Base-by-base conservation (phyloP, 2,113 vertebrate species). In the Pluvianellus socialis region DNA sequence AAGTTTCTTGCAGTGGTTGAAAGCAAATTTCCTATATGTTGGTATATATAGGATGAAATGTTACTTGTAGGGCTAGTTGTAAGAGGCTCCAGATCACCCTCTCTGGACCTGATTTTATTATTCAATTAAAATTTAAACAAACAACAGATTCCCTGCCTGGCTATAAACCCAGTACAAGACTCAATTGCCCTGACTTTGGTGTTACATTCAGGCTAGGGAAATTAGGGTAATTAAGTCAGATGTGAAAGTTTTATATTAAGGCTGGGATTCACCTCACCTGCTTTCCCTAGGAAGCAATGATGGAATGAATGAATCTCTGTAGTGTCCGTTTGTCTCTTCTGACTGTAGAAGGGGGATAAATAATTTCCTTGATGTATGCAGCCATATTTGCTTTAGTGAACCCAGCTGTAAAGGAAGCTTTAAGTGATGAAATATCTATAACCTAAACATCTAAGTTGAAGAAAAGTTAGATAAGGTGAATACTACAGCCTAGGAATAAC, bases 111-210 rank as follows among this genome's bases (percentile, higher is more conserved):
- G 44, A 68, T 85, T 94, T 89, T 85, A 85, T 65, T 68, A 75
- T 70, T 87, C n/a, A 87, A 85, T 79, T 90, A 82, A 85, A 96
- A 96, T 76, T 66, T 16, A 87, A 87, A 65, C 42, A 79, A 93
- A 66, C 32, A 81, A 47, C 53, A 66, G 73, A 90, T 75, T 67
- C 52, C 53, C 84, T 85, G 17, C 30, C 14, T 71, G 33, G 21
- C 62, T 80, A 45, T 70, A 83, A 87, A 95, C 52, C 38, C n/a
- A 79, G 20, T 45, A 27, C 40, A 87, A 62, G 30, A 89, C 32
- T 79, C 70, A 82, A 10, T 79, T 92, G 56, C 30, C n/a, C 30
- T 86, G 52, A 71, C 62, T 84, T 76, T 49, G 30, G 28, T 67
- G 38, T 42, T 95, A 79, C 19, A 53, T 23, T 75, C 30, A 71